phyloP scores from a whole-genome alignment of 2,113 vertebrate species.

The Mixornis gularis region DNA sequence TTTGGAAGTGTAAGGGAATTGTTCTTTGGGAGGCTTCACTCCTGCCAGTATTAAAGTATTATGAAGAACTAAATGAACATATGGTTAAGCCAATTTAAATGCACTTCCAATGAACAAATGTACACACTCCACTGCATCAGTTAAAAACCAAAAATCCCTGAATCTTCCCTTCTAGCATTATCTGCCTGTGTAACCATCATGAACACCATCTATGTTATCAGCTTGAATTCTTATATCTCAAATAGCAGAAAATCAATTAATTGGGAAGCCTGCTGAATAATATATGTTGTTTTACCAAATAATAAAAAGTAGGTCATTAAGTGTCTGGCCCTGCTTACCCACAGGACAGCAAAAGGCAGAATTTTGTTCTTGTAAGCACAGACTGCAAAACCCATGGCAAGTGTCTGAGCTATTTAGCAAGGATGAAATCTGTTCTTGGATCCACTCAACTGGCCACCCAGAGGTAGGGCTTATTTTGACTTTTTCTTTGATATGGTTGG shows the following conservation, averaged over 20 bases:
- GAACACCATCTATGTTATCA: background rate
- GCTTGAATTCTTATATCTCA: background rate
- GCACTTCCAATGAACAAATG: constrained; percentile 9
- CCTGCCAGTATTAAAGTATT: background rate
- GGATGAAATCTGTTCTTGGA: background rate
- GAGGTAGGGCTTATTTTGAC: background rate
- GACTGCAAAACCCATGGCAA: background rate
- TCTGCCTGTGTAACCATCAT: background rate
- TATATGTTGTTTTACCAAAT: background rate
- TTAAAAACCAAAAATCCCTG: background rate
- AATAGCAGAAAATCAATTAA: background rate
- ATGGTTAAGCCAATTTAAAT: constrained; percentile 7
- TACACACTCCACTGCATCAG: background rate
- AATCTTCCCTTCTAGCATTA: background rate
- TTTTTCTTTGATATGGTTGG: background rate
- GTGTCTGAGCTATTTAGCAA: background rate
- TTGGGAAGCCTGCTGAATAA: background rate
- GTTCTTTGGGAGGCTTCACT: background rate
- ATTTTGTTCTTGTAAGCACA: background rate
- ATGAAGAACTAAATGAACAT: constrained; percentile 10
- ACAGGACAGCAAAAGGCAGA: background rate
- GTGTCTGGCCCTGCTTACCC: background rate
- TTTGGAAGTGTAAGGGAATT: background rate
- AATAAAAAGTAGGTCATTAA: background rate
- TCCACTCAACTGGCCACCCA: background rate